A percentile compares a stretch with the other conserved stretches of the same genome.
Evolutionary conservation across 2,888 invertebrate species (phyloP).

Genomic region (Alloscopus bannaensis): DNA sequence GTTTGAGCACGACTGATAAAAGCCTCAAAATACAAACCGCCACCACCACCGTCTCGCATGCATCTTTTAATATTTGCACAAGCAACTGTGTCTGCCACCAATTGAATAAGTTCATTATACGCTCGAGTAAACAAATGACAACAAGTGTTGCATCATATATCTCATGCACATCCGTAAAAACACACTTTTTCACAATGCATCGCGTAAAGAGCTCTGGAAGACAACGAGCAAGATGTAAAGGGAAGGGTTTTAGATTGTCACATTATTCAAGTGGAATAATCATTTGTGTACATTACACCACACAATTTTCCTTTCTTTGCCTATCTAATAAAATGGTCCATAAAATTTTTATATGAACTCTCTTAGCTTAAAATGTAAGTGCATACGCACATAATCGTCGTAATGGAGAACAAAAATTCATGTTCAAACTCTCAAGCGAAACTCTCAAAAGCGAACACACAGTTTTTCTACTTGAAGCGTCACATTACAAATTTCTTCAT

Average conservation of each 20-base stretch:
- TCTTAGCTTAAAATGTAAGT: too few species aligned
- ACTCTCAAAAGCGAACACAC: neutral
- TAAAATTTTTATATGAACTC: neutral
- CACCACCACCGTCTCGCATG: too few species aligned
- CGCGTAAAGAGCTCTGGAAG: neutral
- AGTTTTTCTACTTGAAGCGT: neutral
- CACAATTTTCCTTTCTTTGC: neutral
- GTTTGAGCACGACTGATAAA: too few species aligned
- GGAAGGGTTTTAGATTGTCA: constrained; percentile 20
- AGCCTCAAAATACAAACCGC: too few species aligned
- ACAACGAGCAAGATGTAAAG: neutral
- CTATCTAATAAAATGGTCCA: neutral
- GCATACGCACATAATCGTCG: too few species aligned
- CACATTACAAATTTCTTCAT: neutral
- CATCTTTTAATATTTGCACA: too few species aligned
- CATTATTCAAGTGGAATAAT: constrained; percentile 10
- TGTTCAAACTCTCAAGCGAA: too few species aligned
- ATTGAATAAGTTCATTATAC: too few species aligned
- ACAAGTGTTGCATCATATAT: neutral
- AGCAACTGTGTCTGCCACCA: too few species aligned
- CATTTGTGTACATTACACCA: neutral
- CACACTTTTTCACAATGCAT: neutral
- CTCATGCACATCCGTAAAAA: neutral
- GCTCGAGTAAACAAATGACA: too few species aligned
- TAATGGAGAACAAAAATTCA: too few species aligned